A percentile compares a stretch with the other conserved stretches of the same genome.
These are phyloP conservation scores for Gisinianus flammeolus DNA, from an alignment of 2,888 invertebrate species.

Conservation along the genomic window DNA sequence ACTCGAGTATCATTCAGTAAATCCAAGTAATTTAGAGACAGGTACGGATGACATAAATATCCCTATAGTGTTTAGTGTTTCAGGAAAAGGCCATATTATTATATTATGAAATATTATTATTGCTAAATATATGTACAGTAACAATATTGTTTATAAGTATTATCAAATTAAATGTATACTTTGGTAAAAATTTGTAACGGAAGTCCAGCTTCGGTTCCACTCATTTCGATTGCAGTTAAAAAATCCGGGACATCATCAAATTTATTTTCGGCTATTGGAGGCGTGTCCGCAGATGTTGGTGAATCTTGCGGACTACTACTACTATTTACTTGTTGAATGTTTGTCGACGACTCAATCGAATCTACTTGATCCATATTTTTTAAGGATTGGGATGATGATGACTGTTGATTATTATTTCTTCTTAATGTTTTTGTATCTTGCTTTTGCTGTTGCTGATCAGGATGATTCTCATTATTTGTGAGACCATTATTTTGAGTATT, in stretches of 20 bases:
- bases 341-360: not conserved
- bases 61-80: slow-evolving; percentile 66
- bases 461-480: not conserved
- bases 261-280: slow-evolving; percentile 15
- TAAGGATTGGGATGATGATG: not conserved
- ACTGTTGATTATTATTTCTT: not conserved
- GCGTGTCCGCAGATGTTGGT: not conserved
- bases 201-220: slow-evolving; percentile 79
- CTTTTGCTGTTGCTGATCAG: not conserved
- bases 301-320: not conserved
- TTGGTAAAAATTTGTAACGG: slow-evolving; percentile 86
- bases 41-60: slow-evolving; percentile 91
- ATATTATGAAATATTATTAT: not conserved
- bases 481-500: slow-evolving; percentile 7
- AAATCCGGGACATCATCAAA: slow-evolving; percentile 55
- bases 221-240: slow-evolving; percentile 67
- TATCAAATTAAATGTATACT: too few relatives aligned
- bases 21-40: slow-evolving; percentile 94
- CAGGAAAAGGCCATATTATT: too few relatives aligned
- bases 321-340: not conserved
- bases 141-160: not conserved
- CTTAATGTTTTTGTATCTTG: not conserved
- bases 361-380: slow-evolving; percentile 29
- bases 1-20: slow-evolving; percentile 85
- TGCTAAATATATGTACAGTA: not conserved